These are phyloP conservation scores for Otus scops DNA, from an alignment of 2,797 vertebrate genomes.

Conservation along the genomic window DNA sequence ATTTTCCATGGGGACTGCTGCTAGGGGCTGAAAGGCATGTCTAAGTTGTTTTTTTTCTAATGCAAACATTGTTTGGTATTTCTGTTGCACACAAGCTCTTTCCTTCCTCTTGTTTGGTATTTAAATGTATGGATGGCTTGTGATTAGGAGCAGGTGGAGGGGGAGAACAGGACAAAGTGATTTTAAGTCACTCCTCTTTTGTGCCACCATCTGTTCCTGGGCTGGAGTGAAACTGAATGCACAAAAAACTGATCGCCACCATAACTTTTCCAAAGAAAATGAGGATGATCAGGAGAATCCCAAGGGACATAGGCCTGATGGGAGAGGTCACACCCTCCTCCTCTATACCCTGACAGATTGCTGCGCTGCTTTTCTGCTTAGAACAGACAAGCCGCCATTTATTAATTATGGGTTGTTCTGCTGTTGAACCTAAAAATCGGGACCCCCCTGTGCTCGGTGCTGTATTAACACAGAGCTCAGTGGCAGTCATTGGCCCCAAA, in stretches of 20 bases:
- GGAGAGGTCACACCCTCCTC: conserved; percentile 63
- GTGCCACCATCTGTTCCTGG: conserved; percentile 68
- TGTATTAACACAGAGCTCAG: conserved; percentile 56
- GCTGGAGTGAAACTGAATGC: conserved; percentile 65
- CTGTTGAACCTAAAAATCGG: conserved; percentile 41
- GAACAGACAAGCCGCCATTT: conserved; percentile 58
- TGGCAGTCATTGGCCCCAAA: conserved; percentile 17
- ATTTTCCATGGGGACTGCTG: conserved; percentile 62
- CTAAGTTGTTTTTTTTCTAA: conserved; percentile 48
- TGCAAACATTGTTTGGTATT: conserved; percentile 64
- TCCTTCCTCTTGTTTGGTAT: conserved; percentile 65
- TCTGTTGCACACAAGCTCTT: conserved; percentile 59
- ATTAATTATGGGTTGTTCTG: conserved; percentile 64
- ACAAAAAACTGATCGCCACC: conserved; percentile 55
- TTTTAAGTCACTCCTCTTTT: conserved; percentile 68
- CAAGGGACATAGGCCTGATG: conserved; percentile 45
- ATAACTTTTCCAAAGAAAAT: conserved; percentile 68
- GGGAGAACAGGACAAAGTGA: conserved; percentile 61
- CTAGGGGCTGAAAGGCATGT: conserved; percentile 47
- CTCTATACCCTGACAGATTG: conserved; percentile 62
- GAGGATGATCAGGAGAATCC: conserved; percentile 62
- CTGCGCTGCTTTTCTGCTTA: conserved; percentile 41
- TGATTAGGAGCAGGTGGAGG: conserved; percentile 67
- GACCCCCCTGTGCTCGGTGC: not conserved
- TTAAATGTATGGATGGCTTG: conserved; percentile 68